These are phyloP conservation scores for Apteryx mantelli DNA, from an alignment of 2,113 vertebrate genomes.

Conservation along the genomic window DNA sequence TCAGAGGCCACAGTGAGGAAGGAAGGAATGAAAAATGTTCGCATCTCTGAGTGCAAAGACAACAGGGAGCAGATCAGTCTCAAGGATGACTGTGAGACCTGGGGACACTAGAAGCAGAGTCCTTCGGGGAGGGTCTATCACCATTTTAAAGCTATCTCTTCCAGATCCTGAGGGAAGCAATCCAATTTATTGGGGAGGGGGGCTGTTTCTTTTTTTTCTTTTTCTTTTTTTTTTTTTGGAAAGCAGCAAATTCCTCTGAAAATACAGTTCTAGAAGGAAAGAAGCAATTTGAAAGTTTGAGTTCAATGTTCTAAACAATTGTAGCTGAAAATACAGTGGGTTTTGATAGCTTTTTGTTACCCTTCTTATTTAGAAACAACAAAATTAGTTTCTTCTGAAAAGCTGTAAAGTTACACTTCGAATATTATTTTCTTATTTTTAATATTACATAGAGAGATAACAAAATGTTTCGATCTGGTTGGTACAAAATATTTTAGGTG, in stretches of 20 bases:
- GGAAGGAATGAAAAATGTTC: background rate
- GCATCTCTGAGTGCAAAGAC: background rate
- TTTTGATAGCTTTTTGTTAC: background rate
- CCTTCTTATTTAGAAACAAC: background rate
- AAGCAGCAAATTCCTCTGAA: background rate
- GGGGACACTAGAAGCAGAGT: background rate
- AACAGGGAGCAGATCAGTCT: background rate
- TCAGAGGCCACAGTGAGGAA: background rate
- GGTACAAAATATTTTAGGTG: background rate
- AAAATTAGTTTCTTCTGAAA: background rate
- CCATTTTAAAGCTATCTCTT: background rate
- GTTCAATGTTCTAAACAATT: rapidly evolving
- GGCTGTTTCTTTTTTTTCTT: background rate
- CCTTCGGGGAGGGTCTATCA: background rate
- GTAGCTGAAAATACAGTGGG: background rate
- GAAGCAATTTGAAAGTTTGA: background rate
- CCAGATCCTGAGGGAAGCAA: background rate
- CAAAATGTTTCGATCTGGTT: background rate
- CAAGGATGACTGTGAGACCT: background rate
- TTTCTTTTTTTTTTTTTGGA: background rate
- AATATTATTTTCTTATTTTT: background rate
- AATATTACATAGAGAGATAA: background rate
- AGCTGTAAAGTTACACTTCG: background rate
- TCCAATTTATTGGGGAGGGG: background rate
- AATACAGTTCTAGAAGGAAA: background rate